These are phyloP conservation scores for Fregata magnificens DNA, from an alignment of 2,113 vertebrate species.

Conservation along the genomic window DNA sequence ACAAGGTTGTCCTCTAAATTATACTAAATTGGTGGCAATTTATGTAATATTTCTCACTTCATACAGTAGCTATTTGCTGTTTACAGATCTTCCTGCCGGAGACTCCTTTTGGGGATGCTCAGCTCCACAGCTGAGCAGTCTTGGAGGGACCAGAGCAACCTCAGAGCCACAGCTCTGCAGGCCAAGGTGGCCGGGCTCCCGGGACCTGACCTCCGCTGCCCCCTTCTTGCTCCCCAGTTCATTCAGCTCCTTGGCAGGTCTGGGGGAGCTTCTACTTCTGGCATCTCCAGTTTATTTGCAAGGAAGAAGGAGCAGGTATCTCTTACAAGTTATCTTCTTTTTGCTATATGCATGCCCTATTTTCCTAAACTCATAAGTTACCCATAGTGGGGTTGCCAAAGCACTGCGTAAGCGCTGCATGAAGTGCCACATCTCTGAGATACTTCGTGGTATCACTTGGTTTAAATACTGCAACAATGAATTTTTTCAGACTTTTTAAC, in stretches of 20 bases:
- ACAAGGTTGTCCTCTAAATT: slow-evolving; percentile 47
- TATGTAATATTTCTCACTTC: not conserved
- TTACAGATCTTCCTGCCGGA: not conserved
- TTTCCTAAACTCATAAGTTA: not conserved
- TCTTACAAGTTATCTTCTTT: not conserved
- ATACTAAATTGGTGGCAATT: slow-evolving; percentile 29
- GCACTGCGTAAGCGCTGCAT: not conserved
- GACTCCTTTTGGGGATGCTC: not conserved
- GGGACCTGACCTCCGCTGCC: not conserved
- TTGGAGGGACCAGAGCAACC: not conserved
- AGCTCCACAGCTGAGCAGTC: not conserved
- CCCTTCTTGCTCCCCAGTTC: not conserved
- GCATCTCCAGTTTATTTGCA: not conserved
- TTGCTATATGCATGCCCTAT: not conserved
- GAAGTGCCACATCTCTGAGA: not conserved
- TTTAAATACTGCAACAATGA: not conserved
- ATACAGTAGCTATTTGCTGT: not conserved
- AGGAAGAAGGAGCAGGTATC: not conserved
- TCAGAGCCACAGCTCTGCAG: not conserved
- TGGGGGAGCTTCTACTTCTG: not conserved
- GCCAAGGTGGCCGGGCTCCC: accelerated
- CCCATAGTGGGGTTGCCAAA: not conserved
- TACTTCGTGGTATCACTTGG: not conserved
- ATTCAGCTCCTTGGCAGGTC: not conserved
- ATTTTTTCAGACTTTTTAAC: not conserved